Conservation (phyloP, 2,113 vertebrate genomes). For the Eonycteris spelaea region DNA sequence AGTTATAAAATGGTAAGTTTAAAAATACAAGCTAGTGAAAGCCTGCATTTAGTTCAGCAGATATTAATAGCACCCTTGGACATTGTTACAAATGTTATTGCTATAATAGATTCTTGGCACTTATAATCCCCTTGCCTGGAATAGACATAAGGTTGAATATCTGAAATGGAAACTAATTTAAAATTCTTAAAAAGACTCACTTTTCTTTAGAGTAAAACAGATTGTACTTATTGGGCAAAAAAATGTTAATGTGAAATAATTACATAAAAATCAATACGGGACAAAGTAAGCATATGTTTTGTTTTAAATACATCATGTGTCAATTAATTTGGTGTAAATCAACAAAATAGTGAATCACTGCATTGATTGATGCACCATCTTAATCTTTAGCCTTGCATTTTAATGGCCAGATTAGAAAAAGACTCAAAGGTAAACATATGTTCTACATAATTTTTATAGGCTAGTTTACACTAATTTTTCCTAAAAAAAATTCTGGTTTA, state of each 20-base stretch:
- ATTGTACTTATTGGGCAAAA: neutral
- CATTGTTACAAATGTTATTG: neutral
- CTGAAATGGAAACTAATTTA: neutral
- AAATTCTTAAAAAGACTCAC: neutral
- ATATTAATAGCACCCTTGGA: neutral
- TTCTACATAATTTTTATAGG: neutral
- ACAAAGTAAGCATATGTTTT: neutral
- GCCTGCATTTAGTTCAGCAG: neutral
- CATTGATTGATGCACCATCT: neutral
- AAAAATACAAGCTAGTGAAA: neutral
- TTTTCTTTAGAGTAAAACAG: neutral
- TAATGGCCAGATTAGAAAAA: neutral
- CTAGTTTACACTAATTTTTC: neutral
- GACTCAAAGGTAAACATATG: neutral
- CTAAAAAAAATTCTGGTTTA: neutral
- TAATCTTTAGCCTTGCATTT: neutral
- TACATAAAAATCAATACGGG: neutral
- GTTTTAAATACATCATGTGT: neutral
- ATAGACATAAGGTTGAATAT: neutral
- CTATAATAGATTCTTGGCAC: neutral
- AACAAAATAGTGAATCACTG: neutral
- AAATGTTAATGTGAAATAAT: slow-evolving; percentile 7
- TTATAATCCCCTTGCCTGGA: neutral
- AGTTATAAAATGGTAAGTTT: neutral
- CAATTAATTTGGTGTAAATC: neutral